Base-by-base conservation (phyloP, 2,797 vertebrate species). In the Clamator glandarius region DNA sequence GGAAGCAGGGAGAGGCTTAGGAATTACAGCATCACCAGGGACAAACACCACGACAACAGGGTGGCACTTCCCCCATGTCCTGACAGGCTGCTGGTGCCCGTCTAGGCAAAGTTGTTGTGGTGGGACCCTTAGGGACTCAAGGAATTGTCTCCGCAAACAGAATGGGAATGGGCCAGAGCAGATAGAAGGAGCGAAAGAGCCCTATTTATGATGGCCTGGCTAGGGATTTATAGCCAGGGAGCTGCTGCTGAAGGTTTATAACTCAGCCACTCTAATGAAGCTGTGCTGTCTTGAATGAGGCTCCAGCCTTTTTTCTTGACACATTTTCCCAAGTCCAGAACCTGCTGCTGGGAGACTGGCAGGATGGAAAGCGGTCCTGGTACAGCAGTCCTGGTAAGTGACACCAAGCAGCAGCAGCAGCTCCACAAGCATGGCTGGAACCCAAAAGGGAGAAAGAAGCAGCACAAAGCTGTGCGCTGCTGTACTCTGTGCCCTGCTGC, bases 231-330 rank as follows among this genome's bases (percentile, higher is more conserved):
- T 64, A 67, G 66, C 44, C 64, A 63, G 42, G 18, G 58, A 94
- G 48, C 61, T 85, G 87, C 77, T 85, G 82, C 70, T 92, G 84
- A 92, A 95, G 89, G 84, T 26, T 58, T 87, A 14, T 68, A 96
- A 96, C 93, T 93, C 89, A 95, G 89, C 25, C 4, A 24, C 85
- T 86, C 92, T 74, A 95, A 95, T 59, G 46, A 97, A 72, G 78
- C 57, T 89, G 67, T 3, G 3, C 46, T 74, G 46, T 28, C 73
- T 55, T 94, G 48, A 95, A 92, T 58, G 86, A 91, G 36, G 66
- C 57, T 82, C 57, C 77, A 78, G 69, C 59, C n/a, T 84, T 20
- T 52, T 57, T 94, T 89, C 79, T 83, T 73, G 68, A 93, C 50
- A 73, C 55, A 46, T 91, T 50, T 90, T 91, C 81, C 81, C 31